Evolutionary conservation across 2,797 vertebrate genomes (phyloP).

Genomic region (Gambelia wislizenii): DNA sequence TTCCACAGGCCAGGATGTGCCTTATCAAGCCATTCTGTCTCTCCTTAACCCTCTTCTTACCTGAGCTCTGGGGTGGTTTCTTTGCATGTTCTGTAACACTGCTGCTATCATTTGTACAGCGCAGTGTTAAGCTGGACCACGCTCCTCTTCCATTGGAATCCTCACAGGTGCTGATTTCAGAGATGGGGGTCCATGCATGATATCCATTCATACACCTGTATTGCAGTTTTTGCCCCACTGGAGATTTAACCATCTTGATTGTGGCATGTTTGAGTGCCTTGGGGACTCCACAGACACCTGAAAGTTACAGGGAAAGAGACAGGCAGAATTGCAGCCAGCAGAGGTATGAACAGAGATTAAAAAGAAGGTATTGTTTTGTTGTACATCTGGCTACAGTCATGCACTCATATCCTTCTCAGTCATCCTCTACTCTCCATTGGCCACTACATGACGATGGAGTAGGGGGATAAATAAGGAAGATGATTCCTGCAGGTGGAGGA

Average conservation of each 20-base stretch:
- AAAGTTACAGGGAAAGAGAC: background rate
- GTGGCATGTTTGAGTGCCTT: background rate
- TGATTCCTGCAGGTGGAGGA: no score
- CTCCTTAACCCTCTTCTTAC: background rate
- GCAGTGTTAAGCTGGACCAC: background rate
- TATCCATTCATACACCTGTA: background rate
- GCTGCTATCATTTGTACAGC: background rate
- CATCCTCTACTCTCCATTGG: no score
- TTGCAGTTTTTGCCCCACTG: background rate
- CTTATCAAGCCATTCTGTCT: background rate
- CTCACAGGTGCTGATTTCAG: background rate
- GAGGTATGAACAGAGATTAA: no score
- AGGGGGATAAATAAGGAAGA: no score
- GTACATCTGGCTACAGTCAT: no score
- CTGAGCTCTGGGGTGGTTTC: background rate
- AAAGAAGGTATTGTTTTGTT: no score
- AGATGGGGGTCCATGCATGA: background rate
- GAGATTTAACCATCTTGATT: background rate
- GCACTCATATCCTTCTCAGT: no score
- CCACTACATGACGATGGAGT: no score
- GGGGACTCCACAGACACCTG: background rate
- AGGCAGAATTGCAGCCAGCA: no score
- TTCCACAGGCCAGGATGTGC: background rate
- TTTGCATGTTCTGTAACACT: background rate
- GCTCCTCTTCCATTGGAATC: background rate